phyloP scores from a whole-genome alignment of 2,888 invertebrate species.

The Lasioglossum figueresi region DNA sequence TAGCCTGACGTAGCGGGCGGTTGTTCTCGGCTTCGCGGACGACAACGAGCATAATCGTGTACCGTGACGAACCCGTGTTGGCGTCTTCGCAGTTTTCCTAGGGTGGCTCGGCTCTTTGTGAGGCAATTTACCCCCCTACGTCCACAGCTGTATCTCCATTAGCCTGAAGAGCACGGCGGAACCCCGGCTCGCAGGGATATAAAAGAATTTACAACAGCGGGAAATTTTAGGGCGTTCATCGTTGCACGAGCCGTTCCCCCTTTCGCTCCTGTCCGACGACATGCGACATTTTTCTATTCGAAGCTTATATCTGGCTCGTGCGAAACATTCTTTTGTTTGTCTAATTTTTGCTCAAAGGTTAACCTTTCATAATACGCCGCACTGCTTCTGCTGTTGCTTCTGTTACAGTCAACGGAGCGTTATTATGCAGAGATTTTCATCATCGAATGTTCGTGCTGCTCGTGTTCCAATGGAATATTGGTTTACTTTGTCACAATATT shows the following conservation, averaged over 20 bases:
- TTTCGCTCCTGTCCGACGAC: background rate
- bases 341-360: background rate
- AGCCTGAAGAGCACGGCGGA: slow-evolving; percentile 23
- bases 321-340: background rate
- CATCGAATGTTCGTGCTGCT: background rate
- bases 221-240: slow-evolving; percentile 33
- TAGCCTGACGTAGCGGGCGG: slow-evolving; percentile 11
- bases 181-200: slow-evolving; percentile 26
- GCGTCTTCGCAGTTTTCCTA: slow-evolving; percentile 52
- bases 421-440: background rate
- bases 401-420: background rate
- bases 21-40: slow-evolving; percentile 37
- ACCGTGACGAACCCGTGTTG: slow-evolving; percentile 56
- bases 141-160: slow-evolving; percentile 49
- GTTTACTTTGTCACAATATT: background rate
- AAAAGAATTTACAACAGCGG: slow-evolving; percentile 48
- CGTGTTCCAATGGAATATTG: slow-evolving; percentile 2
- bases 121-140: slow-evolving; percentile 54
- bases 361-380: background rate
- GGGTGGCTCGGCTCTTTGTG: slow-evolving; percentile 30
- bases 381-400: background rate
- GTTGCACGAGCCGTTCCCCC: background rate
- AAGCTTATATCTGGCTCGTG: too few species aligned
- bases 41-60: slow-evolving; percentile 60
- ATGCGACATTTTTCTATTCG: background rate